Evolutionary conservation across 2,888 invertebrate genomes (phyloP).

Genomic region (Dicycla oo): DNA sequence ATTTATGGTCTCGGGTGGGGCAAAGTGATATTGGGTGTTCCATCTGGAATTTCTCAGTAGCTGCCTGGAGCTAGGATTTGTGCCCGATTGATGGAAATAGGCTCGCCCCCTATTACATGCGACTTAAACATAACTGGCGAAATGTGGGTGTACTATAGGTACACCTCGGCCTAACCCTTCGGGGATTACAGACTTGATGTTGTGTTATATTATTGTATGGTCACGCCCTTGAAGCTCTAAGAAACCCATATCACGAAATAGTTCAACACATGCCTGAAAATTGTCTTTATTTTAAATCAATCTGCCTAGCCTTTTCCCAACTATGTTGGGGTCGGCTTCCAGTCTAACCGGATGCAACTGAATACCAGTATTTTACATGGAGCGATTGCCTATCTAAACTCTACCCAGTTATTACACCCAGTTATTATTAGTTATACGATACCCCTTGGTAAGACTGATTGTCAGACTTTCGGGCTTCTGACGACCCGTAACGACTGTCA

Average conservation of each 20-base stretch:
- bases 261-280: not conserved
- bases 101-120: not conserved
- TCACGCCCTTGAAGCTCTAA: not conserved
- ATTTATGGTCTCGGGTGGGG: not conserved
- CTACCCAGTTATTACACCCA: too few relatives aligned
- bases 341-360: not conserved
- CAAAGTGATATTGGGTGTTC: not conserved
- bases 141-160: not conserved
- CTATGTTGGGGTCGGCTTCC: not conserved
- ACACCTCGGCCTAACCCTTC: too few relatives aligned
- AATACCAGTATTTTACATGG: too few relatives aligned
- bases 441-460: too few relatives aligned
- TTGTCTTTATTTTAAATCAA: not conserved
- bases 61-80: not conserved
- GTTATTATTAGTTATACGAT: too few relatives aligned
- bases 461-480: too few relatives aligned
- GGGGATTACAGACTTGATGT: not conserved
- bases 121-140: not conserved
- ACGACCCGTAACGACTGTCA: too few relatives aligned
- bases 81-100: not conserved
- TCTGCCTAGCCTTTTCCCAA: not conserved
- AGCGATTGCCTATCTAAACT: too few relatives aligned
- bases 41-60: not conserved
- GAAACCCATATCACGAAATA: not conserved
- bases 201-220: not conserved